Evolutionary conservation across 2,113 vertebrate species (phyloP), one percentile per base, ranked within the genome.

Genomic region (Azemiops feae): DNA sequence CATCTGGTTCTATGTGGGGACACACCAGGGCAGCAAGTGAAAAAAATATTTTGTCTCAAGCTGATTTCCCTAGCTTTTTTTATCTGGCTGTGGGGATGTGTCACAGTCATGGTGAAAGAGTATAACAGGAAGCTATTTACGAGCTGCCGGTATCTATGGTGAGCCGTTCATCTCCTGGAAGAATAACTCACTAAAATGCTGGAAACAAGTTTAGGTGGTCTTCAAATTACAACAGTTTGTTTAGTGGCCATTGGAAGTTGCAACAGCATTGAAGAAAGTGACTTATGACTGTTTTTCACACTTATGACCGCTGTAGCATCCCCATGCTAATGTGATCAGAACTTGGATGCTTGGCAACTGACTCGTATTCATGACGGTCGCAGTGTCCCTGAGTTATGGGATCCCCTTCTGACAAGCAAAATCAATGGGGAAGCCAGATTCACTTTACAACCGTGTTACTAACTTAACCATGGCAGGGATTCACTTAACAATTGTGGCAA

Each of bases 1-100:
- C 20, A 45, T 43, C 14, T 54, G 30, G 4, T 74, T 6, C 47
- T 3, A 2, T 7, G 3, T 20, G 43, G 11, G n/a, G 0, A 43
- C 8, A 20, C 3, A 5, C 30, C 7, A 87, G 20, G 8, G 14
- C 12, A 92, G 27, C 27, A 54, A 89, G 34, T 12, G 27, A 0
- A 12, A 9, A 30, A 4, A 25, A 5, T 0, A 22, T 3, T 1
- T 1, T 3, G 2, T 53, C 20, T 1, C 5, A 0, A 25, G 10
- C 1, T 85, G 90, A 23, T 55, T 47, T 89, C 5, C 4, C 45
- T 69, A 54, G 12, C 16, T 69, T 64, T 89, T 89, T 93, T 58
- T 87, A 0, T 64, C 54, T 74, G 22, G 34, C 60, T 45, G 5
- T 81, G 69, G 6, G 16, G 20, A 39, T 81, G 69, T 54, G 91